These are phyloP conservation scores for Andrena minutula DNA, from an alignment of 2,888 invertebrate genomes.

Conservation along the genomic window DNA sequence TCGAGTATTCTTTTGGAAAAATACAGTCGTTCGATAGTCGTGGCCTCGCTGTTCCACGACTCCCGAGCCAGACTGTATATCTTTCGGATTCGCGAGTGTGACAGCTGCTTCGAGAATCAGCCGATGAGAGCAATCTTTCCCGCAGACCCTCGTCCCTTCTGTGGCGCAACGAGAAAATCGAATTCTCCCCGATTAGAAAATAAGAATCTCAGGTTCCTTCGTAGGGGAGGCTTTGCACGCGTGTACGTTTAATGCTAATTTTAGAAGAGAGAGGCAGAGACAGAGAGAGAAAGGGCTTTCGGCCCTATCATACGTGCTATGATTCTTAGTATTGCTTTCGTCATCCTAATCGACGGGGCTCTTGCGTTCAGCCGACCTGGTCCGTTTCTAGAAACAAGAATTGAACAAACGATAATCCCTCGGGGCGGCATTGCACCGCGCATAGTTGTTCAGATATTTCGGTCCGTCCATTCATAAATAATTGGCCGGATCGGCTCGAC, in stretches of 20 bases:
- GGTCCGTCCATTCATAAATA: slow-evolving; percentile 80
- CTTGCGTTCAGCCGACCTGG: slow-evolving; percentile 78
- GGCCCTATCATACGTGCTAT: slow-evolving; percentile 62
- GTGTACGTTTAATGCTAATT: slow-evolving; percentile 64
- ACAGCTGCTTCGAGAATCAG: not conserved
- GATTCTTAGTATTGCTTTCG: slow-evolving; percentile 71
- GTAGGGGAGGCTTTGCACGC: slow-evolving; percentile 42
- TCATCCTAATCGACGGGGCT: slow-evolving; percentile 71
- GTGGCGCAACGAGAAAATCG: slow-evolving; percentile 43
- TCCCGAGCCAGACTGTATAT: too few species aligned
- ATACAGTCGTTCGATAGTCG: not conserved
- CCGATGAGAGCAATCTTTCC: too few species aligned
- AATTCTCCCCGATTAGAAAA: slow-evolving; percentile 38
- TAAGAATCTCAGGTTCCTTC: slow-evolving; percentile 26
- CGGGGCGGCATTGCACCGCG: slow-evolving; percentile 36
- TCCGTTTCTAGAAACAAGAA: slow-evolving; percentile 83
- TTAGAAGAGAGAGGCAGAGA: slow-evolving; percentile 67
- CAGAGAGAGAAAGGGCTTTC: slow-evolving; percentile 43
- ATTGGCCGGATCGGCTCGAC: slow-evolving; percentile 36
- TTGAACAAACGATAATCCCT: slow-evolving; percentile 69
- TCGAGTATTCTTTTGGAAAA: not conserved
- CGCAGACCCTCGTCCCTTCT: not conserved
- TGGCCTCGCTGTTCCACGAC: not conserved
- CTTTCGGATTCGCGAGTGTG: not conserved
- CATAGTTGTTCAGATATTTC: slow-evolving; percentile 33